A percentile compares a stretch with the other conserved stretches of the same genome.
Evolutionary conservation across 2,888 invertebrate species (phyloP).

Genomic region (Frankliniella fusca): DNA sequence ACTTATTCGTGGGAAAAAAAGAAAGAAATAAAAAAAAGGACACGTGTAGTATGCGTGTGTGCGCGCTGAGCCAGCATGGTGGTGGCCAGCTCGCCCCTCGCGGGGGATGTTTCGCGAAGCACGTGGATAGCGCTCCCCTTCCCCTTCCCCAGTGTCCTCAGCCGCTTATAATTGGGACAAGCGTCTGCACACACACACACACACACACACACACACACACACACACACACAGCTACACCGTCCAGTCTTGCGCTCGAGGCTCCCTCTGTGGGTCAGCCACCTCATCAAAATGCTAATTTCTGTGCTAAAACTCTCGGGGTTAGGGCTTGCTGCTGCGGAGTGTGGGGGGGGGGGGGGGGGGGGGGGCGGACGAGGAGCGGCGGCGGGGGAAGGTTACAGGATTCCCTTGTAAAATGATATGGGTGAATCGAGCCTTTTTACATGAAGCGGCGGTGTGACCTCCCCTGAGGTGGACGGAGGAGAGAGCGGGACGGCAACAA

Average conservation of each 20-base stretch:
- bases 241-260: background rate
- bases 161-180: conserved; percentile 11
- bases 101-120: background rate
- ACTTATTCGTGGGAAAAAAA: no score
- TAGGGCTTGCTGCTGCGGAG: no score
- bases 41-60: no score
- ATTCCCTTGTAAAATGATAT: no score
- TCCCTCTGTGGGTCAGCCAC: conserved; percentile 16
- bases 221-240: background rate
- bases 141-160: background rate
- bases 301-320: conserved; percentile 1
- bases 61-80: background rate
- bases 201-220: background rate
- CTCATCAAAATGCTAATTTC: conserved; percentile 23
- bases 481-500: no score
- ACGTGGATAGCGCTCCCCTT: background rate
- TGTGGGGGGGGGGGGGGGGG: background rate
- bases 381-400: no score
- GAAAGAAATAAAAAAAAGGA: no score
- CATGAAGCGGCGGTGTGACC: no score
- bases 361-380: no score
- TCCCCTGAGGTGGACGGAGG: no score
- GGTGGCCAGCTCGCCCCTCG: background rate
- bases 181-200: background rate
- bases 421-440: no score